Evolutionary conservation across 2,113 vertebrate genomes (phyloP), one percentile per base, ranked within the genome.

Genomic region (Empidonax traillii): DNA sequence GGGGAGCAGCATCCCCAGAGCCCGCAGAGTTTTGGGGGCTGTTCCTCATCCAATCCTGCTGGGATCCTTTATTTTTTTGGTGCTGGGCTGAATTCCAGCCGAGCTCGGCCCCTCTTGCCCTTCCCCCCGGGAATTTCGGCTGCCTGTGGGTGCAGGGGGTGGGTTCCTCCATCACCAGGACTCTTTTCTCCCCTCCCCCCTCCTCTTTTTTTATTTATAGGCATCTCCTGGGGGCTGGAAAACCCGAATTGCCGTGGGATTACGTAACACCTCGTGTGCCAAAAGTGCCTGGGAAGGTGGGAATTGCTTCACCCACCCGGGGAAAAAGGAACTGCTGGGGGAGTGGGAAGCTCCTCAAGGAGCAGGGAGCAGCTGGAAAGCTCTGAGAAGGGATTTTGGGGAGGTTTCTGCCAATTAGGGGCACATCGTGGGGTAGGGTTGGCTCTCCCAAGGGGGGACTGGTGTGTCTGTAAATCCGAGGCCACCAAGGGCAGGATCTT

Each of bases 401-500:
- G 55, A 9, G 10, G 17, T 65, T 78, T 87, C 43, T 72, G 37
- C 35, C 2, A 0, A 22, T 3, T 75, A 27, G 1, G 1, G 17
- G n/a, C 0, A 0, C 13, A 2, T 5, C 2, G 19, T 8, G 56
- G 46, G 17, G 12, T 19, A 14, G 5, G 10, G 4, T 22, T 35
- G 61, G 10, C 23, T 49, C 11, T 49, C 22, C 47, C 49, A 25
- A 24, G 0, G 8, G 21, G 69, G 65, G 12, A 4, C 44, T 63
- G 7, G 8, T 3, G 13, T 19, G 35, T 3, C 47, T 28, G 23
- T 58, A 61, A 58, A 22, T 30, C 12, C 47, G 71, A 53, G 49
- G 20, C 37, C 43, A 31, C 10, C 6, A 2, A 16, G 16, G 53
- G 5, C 9, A 12, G 39, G 20, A 87, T 47, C 66, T 69, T 53